These are phyloP conservation scores for Micrastur ruficollis DNA, from an alignment of 2,797 vertebrate genomes.

Conservation along the genomic window DNA sequence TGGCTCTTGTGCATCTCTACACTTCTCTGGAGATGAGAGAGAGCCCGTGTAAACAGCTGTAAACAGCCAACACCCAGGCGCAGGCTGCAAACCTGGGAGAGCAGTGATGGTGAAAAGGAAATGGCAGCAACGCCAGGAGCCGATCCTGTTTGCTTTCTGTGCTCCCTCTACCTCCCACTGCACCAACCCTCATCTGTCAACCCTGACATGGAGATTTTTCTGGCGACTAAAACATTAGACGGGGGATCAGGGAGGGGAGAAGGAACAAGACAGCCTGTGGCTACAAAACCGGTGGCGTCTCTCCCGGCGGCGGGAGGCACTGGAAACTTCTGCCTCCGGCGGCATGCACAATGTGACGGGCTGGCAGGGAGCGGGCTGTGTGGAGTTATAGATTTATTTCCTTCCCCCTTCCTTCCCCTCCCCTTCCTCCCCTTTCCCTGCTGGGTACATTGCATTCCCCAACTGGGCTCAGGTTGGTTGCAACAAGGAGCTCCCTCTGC, in stretches of 20 bases:
- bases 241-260: neutral
- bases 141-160: neutral
- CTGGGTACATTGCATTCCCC: constrained; percentile 21
- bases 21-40: neutral
- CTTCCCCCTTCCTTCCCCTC: neutral
- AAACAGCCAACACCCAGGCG: neutral
- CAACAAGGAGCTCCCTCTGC: constrained; percentile 67
- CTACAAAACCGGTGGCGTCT: constrained; percentile 4
- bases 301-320: neutral
- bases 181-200: neutral
- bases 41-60: neutral
- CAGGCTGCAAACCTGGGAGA: neutral
- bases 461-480: neutral
- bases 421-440: neutral
- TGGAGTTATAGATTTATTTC: neutral
- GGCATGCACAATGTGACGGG: neutral
- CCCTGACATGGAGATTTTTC: neutral
- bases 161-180: neutral
- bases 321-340: constrained; percentile 17
- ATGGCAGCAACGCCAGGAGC: neutral
- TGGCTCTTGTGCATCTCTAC: neutral
- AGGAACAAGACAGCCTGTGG: neutral
- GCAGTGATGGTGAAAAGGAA: neutral
- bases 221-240: neutral
- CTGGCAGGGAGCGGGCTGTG: neutral